Percentiles rank a stretch among this genome's conserved stretches.
Conservation (phyloP, 1,140 invertebrate genomes). For the Stenopsyche tienmushanensis region DNA sequence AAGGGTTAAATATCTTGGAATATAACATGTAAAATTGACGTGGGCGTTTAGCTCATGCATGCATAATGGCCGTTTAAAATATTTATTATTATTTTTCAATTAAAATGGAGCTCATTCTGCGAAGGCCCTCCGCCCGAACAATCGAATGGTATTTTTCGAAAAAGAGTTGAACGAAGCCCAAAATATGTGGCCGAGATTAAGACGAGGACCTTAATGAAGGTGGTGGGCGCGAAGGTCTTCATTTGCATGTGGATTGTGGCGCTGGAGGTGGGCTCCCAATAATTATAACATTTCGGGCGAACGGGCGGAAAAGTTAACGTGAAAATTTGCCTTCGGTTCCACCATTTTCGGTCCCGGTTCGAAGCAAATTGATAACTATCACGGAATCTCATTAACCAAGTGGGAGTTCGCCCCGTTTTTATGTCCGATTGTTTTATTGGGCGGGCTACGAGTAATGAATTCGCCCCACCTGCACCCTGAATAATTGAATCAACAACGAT, state of each 20-base stretch:
- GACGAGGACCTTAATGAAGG: too few relatives aligned
- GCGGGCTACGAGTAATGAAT: too few relatives aligned
- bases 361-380: not conserved
- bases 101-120: too few relatives aligned
- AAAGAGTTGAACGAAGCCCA: too few relatives aligned
- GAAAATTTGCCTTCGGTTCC: not conserved
- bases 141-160: too few relatives aligned
- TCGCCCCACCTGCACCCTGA: not conserved
- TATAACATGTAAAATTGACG: too few relatives aligned
- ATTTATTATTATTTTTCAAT: too few relatives aligned
- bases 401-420: not conserved
- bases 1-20: too few relatives aligned
- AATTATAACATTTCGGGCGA: not conserved
- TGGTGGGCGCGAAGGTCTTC: not conserved
- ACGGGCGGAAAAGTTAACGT: not conserved
- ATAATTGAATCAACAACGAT: not conserved
- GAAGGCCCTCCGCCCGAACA: too few relatives aligned
- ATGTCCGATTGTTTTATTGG: not conserved
- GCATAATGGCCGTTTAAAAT: too few relatives aligned
- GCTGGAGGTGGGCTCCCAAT: not conserved
- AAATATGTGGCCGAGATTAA: too few relatives aligned
- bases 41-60: too few relatives aligned
- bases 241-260: not conserved
- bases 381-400: not conserved
- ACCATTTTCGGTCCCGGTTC: not conserved